Conservation (phyloP, 2,888 invertebrate genomes). For the Acanthosepion esculentum region DNA sequence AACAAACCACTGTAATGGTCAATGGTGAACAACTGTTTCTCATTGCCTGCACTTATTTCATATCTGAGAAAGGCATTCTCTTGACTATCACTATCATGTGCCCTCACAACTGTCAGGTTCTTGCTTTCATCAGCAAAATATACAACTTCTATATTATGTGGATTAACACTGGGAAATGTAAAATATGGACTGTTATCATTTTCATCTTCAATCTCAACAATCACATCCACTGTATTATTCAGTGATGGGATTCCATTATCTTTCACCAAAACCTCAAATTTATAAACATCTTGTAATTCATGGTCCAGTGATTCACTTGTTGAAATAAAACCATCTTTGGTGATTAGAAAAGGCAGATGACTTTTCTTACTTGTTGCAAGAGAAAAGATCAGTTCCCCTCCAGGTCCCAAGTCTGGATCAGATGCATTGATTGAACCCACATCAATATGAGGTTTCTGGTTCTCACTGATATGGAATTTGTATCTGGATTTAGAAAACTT, state of each 20-base stretch:
- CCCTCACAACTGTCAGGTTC: conserved; percentile 11
- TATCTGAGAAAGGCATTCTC: not conserved
- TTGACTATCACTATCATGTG: conserved; percentile 1
- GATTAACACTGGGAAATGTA: conserved; percentile 23
- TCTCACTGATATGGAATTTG: not conserved
- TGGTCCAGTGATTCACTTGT: conserved; percentile 21
- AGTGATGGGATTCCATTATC: conserved; percentile 1
- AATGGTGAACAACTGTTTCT: conserved; percentile 33
- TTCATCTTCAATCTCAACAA: conserved; percentile 33
- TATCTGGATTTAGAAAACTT: not conserved
- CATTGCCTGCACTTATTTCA: not conserved
- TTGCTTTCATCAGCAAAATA: conserved; percentile 33
- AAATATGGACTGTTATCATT: conserved; percentile 33
- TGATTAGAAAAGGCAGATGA: not conserved
- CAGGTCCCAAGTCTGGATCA: conserved; percentile 20
- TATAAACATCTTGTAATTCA: conserved; percentile 21
- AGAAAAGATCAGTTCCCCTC: not conserved
- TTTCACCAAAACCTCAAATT: conserved; percentile 33
- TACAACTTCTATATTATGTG: not conserved
- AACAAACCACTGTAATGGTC: conserved; percentile 25
- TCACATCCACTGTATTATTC: conserved; percentile 23
- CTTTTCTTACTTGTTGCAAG: not conserved
- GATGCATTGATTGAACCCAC: not conserved
- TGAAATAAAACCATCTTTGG: not conserved
- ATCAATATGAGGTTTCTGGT: conserved; percentile 14